Base-by-base conservation (phyloP, 2,797 vertebrate genomes). In the Trematomus bernacchii region DNA sequence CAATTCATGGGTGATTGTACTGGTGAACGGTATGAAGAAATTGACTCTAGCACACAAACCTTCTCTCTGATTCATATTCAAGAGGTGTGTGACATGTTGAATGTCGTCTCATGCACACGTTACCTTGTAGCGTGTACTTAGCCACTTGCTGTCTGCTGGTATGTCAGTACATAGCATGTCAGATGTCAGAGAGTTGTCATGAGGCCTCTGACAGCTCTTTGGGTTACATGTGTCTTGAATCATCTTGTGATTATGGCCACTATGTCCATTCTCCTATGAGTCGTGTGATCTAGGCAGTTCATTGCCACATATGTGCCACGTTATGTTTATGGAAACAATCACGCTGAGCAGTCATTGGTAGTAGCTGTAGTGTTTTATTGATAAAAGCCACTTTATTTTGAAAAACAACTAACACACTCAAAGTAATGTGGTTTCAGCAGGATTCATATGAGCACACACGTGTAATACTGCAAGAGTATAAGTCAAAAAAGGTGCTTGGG, bases 81-180 rank as follows among this genome's bases (percentile, higher is more conserved):
- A 12, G 62, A 21, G 37, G 63, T 52, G 19, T 55, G 42, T 50
- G 42, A 54, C 30, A 58, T 58, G 67, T 40, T 76, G 47, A 75
- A 54, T 60, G 21, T 48, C 52, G 37, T 21, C 40, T 66, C 57
- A 27, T 16, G 69, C 62, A 57, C 55, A 37, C 43, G 44, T 69
- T 62, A 55, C 57, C 48, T 63, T n/a, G 43, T 10, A 55, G 64
- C 57, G 53, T 60, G 61, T 47, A 37, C 57, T 65, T 63, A 51
- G 48, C 62, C 55, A 33, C 75, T 50, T 59, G 48, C 63, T 66
- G 33, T 77, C 54, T 57, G 50, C 52, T 23, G 64, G 53, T 66
- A 15, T 76, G 44, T 71, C 81, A 61, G 15, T 71, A 70, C 77
- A 51, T 33, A 33, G 54, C 23, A 1, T 58, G 71, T 66, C 44